A percentile compares a stretch with the other conserved stretches of the same genome.
Evolutionary conservation across 1,140 invertebrate genomes (phyloP).

Genomic region (Lethrus apterus): DNA sequence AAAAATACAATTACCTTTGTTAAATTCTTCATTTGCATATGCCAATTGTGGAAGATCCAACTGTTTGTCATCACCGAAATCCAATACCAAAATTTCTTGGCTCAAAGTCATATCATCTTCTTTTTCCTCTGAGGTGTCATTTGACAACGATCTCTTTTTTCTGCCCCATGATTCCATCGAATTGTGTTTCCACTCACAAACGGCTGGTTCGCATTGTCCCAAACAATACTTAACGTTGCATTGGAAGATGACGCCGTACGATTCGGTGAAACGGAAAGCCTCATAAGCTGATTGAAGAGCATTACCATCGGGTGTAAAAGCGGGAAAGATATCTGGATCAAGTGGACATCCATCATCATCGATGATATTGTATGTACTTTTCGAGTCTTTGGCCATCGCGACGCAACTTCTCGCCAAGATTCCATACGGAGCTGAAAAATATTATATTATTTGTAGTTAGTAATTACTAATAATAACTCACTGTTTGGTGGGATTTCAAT

Average conservation of each 20-base stretch:
- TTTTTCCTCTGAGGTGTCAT: slow-evolving; percentile 50
- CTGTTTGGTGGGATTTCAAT: slow-evolving; percentile 95
- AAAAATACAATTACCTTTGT: slow-evolving; percentile 47
- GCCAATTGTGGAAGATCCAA: slow-evolving; percentile 71
- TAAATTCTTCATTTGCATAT: slow-evolving; percentile 65
- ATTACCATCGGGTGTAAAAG: slow-evolving; percentile 78
- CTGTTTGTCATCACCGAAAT: slow-evolving; percentile 83
- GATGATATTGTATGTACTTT: slow-evolving; percentile 93
- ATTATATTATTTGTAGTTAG: slow-evolving; percentile 10
- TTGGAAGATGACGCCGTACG: slow-evolving; percentile 94
- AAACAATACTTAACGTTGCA: slow-evolving; percentile 95
- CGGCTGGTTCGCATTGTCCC: slow-evolving; percentile 85
- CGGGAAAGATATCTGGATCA: slow-evolving; percentile 88
- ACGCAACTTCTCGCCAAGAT: slow-evolving; percentile 93
- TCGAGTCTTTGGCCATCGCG: slow-evolving; percentile 93
- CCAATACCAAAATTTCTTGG: slow-evolving; percentile 86
- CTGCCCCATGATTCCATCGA: slow-evolving; percentile 85
- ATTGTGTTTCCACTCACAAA: slow-evolving; percentile 82
- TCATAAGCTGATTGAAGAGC: slow-evolving; percentile 87
- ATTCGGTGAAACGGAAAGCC: slow-evolving; percentile 92
- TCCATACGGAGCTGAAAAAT: slow-evolving; percentile 79
- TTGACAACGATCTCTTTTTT: slow-evolving; percentile 66
- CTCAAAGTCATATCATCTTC: slow-evolving; percentile 89
- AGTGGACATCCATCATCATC: slow-evolving; percentile 92
- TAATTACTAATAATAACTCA: slow-evolving; percentile 47